Evolutionary conservation across 2,113 vertebrate genomes (phyloP), one percentile per base, ranked within the genome.

Genomic region (Callopanchax toddi): DNA sequence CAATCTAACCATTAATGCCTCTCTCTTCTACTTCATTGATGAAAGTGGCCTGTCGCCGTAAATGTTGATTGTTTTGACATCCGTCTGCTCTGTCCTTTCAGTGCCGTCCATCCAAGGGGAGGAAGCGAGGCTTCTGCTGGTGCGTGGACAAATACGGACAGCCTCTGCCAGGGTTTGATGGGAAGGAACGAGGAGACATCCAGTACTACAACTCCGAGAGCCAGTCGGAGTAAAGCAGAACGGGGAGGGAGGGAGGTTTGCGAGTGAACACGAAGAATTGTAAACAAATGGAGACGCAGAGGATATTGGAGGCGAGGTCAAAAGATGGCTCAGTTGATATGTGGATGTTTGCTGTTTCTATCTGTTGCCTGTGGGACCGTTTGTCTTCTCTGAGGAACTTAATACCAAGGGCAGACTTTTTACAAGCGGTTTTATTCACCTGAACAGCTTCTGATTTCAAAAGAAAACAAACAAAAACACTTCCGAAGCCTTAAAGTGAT

Each of bases 111-210:
- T 97, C 97, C 79, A 97, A 95, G 86, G 97, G 97, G 84, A 90
- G 93, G 72, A 97, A 95, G 84, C 93, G 96, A 64, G 97, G 97
- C 64, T 93, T 94, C 86, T 99, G 96, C 90, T 98, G 96, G 97
- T 97, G 95, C 0, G 97, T 98, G 89, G 96, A 99, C 87, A 97
- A 95, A 84, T 98, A 97, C 0, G 97, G 97, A 26, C 94, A 96
- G 80, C 92, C 94, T 0, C 86, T 98, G 69, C 95, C 95, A 0
- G 93, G 94, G 8, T 93, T 94, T 11, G 87, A 94, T 18, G 83
- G 89, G 46, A 94, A 93, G 71, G 94, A 93, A 50, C 91, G 87
- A 76, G 95, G 91, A 34, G 94, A 94, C 17, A 79, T 91, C 72
- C 94, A 94, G 58, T 94, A 95, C 85, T 95, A 94, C 77, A 90